phyloP scores from a whole-genome alignment of 1,140 invertebrate species.

The Bombus turneri region DNA sequence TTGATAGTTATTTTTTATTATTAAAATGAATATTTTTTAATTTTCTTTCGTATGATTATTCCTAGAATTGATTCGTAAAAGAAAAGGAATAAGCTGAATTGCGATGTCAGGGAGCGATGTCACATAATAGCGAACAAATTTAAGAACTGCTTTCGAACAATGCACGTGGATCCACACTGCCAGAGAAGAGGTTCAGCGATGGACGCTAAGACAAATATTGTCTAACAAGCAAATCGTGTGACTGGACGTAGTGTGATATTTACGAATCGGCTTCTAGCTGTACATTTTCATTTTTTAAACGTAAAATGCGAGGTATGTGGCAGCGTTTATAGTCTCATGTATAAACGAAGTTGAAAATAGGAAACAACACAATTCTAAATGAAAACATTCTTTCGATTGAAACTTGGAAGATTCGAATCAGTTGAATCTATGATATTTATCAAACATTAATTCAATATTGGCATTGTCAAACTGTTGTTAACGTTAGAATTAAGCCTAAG shows the following conservation, averaged over 20 bases:
- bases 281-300: background rate
- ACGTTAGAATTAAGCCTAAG: background rate
- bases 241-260: constrained; percentile 10
- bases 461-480: too few species aligned
- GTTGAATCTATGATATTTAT: background rate
- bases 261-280: background rate
- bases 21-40: too few species aligned
- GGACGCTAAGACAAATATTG: constrained; percentile 22
- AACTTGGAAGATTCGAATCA: too few species aligned
- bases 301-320: background rate
- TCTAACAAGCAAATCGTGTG: background rate
- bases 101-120: background rate
- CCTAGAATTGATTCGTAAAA: background rate
- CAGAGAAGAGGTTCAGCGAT: background rate
- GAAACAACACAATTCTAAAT: constrained; percentile 2
- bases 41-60: too few species aligned
- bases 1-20: background rate
- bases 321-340: background rate
- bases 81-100: background rate
- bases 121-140: constrained; percentile 22
- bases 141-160: constrained; percentile 1
- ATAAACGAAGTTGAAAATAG: constrained; percentile 43
- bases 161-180: background rate
- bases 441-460: background rate
- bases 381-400: background rate